Evolutionary conservation across 2,113 vertebrate species (phyloP).

Genomic region (Osmerus eperlanus): DNA sequence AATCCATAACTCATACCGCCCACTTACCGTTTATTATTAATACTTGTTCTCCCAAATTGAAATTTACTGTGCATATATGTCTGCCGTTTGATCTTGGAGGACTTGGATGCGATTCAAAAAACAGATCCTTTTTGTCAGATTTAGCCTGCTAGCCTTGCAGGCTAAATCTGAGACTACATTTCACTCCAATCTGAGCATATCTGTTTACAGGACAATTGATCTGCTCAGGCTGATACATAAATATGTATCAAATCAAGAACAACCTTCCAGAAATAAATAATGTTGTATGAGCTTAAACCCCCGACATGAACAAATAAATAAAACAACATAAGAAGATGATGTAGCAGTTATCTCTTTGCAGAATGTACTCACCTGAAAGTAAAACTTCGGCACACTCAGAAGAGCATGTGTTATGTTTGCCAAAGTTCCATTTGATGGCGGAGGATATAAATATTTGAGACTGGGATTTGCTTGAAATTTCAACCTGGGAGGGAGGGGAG

Average conservation of each 20-base stretch:
- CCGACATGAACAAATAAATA: background rate
- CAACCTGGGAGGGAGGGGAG: constrained; percentile 71
- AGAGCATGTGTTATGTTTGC: constrained; percentile 92
- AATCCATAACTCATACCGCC: constrained; percentile 67
- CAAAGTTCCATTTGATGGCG: constrained; percentile 85
- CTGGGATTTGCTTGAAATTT: constrained; percentile 90
- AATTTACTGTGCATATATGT: constrained; percentile 62
- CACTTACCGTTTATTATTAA: constrained; percentile 66
- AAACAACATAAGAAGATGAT: background rate
- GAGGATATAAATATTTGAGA: constrained; percentile 94
- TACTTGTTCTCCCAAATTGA: constrained; percentile 52
- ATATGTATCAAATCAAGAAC: background rate
- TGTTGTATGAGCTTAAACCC: background rate
- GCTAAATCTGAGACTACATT: constrained; percentile 16
- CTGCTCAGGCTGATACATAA: background rate
- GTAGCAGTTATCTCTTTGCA: constrained; percentile 3
- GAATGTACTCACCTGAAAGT: constrained; percentile 84
- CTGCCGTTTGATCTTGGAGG: constrained; percentile 65
- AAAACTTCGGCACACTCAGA: constrained; percentile 93
- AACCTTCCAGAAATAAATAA: constrained; percentile 1
- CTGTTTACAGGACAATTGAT: constrained; percentile 23
- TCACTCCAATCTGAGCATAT: constrained; percentile 11
- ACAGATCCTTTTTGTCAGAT: constrained; percentile 14
- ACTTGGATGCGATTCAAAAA: constrained; percentile 49
- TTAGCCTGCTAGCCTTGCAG: constrained; percentile 29